A percentile compares a stretch with the other conserved stretches of the same genome.
Conservation (phyloP, 2,888 invertebrate species). For the Thereva unica region DNA sequence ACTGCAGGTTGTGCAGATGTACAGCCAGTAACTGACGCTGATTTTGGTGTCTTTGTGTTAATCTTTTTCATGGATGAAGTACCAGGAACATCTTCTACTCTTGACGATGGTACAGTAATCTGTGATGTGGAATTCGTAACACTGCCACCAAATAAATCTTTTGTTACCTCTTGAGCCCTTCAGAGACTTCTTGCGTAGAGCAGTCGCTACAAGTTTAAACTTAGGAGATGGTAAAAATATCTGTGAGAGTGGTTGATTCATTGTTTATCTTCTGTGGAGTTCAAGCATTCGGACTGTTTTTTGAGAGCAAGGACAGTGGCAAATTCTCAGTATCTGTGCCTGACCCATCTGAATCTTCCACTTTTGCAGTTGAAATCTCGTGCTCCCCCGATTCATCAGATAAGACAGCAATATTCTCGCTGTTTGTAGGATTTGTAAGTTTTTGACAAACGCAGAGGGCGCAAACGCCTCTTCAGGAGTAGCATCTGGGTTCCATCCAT, state of each 20-base stretch:
- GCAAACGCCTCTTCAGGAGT: too few species aligned
- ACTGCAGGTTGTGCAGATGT: slow-evolving; percentile 12
- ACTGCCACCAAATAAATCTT: slow-evolving; percentile 33
- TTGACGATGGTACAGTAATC: slow-evolving; percentile 15
- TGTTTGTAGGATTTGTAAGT: too few species aligned
- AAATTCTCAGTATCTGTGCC: slow-evolving; percentile 13
- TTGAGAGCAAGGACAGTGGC: slow-evolving; percentile 15
- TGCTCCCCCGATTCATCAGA: slow-evolving; percentile 8
- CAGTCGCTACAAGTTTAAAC: slow-evolving; percentile 29
- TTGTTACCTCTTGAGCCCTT: slow-evolving; percentile 33
- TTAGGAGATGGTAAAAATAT: slow-evolving; percentile 29
- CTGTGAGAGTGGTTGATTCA: slow-evolving; percentile 27
- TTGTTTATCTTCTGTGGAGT: slow-evolving; percentile 28
- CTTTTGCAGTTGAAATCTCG: slow-evolving; percentile 8
- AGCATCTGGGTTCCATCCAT: too few species aligned
- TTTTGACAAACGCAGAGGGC: too few species aligned
- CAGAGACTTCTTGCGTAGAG: slow-evolving; percentile 32
- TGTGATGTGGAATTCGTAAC: slow-evolving; percentile 14
- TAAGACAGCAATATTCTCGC: slow-evolving; percentile 13
- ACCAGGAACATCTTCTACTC: slow-evolving; percentile 16
- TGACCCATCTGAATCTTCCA: slow-evolving; percentile 15
- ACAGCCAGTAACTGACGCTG: slow-evolving; percentile 10
- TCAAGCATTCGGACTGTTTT: slow-evolving; percentile 19
- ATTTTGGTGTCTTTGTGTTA: slow-evolving; percentile 15
- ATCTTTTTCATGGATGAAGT: slow-evolving; percentile 11